These are phyloP conservation scores for Onychostoma macrolepis DNA, from an alignment of 2,113 vertebrate genomes.

Conservation along the genomic window DNA sequence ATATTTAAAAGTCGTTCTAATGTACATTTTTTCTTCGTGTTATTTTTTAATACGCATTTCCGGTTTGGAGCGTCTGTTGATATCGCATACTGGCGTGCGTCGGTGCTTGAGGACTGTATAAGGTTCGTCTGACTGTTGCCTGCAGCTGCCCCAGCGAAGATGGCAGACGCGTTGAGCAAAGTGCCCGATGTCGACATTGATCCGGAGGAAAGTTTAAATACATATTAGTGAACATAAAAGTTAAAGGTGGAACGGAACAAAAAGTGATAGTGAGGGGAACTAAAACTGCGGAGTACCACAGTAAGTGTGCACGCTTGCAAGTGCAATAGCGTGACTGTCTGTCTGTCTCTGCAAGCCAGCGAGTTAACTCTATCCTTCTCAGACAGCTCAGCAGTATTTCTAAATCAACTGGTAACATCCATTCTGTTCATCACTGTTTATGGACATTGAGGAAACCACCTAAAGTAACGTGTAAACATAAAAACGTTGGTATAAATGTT, in stretches of 20 bases:
- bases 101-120: background rate
- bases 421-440: background rate
- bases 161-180: conserved; percentile 72
- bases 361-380: background rate
- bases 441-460: background rate
- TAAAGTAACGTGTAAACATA: background rate
- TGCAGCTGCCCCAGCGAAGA: conserved; percentile 34
- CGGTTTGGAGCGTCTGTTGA: background rate
- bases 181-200: conserved; percentile 81
- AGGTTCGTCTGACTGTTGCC: background rate
- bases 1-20: no score
- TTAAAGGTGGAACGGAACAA: conserved; percentile 70
- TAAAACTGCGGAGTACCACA: conserved; percentile 86
- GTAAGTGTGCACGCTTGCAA: conserved; percentile 72
- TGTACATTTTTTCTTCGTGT: background rate
- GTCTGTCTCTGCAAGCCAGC: background rate
- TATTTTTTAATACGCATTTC: background rate
- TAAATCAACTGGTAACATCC: background rate
- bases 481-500: background rate
- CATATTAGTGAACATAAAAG: conserved; percentile 81
- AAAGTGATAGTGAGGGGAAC: conserved; percentile 87
- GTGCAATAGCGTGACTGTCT: background rate
- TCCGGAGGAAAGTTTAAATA: conserved; percentile 87
- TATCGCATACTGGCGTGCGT: background rate
- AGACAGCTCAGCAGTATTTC: background rate